A percentile compares a stretch with the other conserved stretches of the same genome.
These are phyloP conservation scores for Scolanthus callimorphus DNA, from an alignment of 92 coral and sea anemone genomes.

Conservation along the genomic window DNA sequence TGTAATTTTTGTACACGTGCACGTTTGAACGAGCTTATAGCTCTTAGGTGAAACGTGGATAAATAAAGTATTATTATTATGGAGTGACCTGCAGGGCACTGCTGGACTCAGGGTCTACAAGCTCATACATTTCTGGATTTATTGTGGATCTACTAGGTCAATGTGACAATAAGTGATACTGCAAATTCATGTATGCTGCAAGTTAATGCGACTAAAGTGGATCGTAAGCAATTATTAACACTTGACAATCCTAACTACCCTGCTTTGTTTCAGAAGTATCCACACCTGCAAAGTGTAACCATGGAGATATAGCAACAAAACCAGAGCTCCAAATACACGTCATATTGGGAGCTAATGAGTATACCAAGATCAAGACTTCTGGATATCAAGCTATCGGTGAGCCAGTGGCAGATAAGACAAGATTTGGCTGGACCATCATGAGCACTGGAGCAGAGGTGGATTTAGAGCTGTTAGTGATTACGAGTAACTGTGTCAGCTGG, in stretches of 20 bases:
- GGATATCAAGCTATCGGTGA: background rate
- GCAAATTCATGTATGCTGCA: conserved; percentile 3
- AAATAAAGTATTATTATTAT: no score
- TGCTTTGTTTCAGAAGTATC: conserved; percentile 2
- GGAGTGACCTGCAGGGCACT: conserved; percentile 1
- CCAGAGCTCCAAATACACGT: background rate
- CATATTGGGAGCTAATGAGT: conserved; percentile 7
- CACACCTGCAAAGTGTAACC: conserved; percentile 5
- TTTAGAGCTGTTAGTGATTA: background rate
- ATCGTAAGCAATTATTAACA: conserved; percentile 16
- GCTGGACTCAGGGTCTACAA: background rate
- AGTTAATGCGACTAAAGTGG: conserved; percentile 19
- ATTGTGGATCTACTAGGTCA: background rate
- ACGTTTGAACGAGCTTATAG: no score
- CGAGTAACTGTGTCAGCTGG: background rate
- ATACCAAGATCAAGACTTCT: conserved; percentile 7
- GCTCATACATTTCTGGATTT: background rate
- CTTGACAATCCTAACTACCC: conserved; percentile 12
- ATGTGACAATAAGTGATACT: conserved; percentile 10
- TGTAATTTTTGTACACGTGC: no score
- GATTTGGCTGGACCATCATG: conserved; percentile 4
- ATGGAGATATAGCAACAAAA: conserved; percentile 17
- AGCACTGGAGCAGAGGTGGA: background rate
- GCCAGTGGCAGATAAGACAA: background rate
- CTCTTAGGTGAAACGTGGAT: no score